Base-by-base conservation (phyloP, 2,888 invertebrate species). In the Trichogramma evanescens region DNA sequence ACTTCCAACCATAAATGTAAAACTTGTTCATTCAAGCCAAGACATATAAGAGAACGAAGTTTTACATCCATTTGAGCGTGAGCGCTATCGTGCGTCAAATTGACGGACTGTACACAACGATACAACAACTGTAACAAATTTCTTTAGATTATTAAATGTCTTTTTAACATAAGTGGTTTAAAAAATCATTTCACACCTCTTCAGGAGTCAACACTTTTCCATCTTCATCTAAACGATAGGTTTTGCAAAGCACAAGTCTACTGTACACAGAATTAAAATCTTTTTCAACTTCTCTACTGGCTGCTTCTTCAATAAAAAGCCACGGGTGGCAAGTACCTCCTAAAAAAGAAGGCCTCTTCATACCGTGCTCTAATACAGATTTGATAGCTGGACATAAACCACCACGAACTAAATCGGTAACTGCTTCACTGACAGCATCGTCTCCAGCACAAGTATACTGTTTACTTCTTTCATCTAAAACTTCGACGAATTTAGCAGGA, bases 11-110 rank as follows among this genome's bases (percentile, higher is more conserved):
- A 99, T 53, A 99, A 82, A 81, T 99, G 98, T 61, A 99, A 81
- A 42, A 96, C 97, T 82, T 99, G 96, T 79, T 98, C 97, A 80
- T 98, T 99, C 46, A 99, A 83, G 42, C 96, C 98, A 78, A 96
- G 86, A 75, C 96, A 96, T 68, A 98, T 89, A 38, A 98, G 82
- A 56, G 95, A 96, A 57, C 99, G 85, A 67, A 99, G 80, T 81
- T 99, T 99, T 0, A 98, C 96, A 81, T 99, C 99, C 95, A 98
- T 96, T 82, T 97, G 97, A 52, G 95, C 94, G 80, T 95, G 95
- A 2, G 93, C 93, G 76, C 91, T 89, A 77, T 97, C 96, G 78
- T 99, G 99, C 5, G 94, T 92, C 70, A 94, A 85, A 80, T 98
- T 98, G 43, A 99, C 90, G 26, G 93, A 87, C 78, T 98, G 96